Percentiles rank a stretch among this genome's conserved stretches.
phyloP scores from a whole-genome alignment of 1,140 invertebrate species.

The Augochlora pura region DNA sequence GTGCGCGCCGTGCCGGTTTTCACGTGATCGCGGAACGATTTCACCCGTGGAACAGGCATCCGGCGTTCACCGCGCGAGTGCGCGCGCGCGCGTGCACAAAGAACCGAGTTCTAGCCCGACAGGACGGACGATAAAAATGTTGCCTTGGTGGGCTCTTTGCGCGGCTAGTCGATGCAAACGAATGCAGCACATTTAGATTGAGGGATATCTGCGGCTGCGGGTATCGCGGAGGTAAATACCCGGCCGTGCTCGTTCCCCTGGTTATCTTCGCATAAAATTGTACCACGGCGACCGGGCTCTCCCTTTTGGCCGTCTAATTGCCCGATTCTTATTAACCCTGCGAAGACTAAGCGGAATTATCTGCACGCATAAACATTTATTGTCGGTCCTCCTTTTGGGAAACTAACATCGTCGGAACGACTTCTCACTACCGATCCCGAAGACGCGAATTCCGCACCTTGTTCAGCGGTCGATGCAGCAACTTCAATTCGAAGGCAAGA shows the following conservation, averaged over 20 bases:
- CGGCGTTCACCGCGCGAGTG: too few species aligned
- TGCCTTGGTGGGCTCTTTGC: slow-evolving; percentile 15
- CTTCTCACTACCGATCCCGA: too few species aligned
- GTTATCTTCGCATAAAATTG: slow-evolving; percentile 53
- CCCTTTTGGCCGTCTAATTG: slow-evolving; percentile 1
- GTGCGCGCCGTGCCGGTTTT: not conserved
- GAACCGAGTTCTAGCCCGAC: slow-evolving; percentile 25
- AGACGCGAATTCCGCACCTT: too few species aligned
- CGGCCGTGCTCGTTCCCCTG: not conserved
- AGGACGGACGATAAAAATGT: slow-evolving; percentile 55
- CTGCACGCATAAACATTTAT: too few species aligned
- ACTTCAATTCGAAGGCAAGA: too few species aligned
- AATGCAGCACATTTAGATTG: slow-evolving; percentile 63
- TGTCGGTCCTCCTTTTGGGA: too few species aligned
- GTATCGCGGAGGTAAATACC: slow-evolving; percentile 41
- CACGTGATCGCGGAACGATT: too few species aligned
- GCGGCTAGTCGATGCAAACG: slow-evolving; percentile 53
- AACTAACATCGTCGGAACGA: too few species aligned
- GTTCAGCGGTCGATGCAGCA: too few species aligned
- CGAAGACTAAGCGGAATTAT: too few species aligned
- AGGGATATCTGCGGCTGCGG: slow-evolving; percentile 39
- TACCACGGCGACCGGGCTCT: not conserved
- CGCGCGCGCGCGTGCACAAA: too few species aligned
- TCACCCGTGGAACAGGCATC: not conserved
- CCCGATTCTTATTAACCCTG: not conserved